Percentiles rank a stretch among this genome's conserved stretches.
phyloP scores from a whole-genome alignment of 2,113 vertebrate genomes.

The Desmodus rotundus region DNA sequence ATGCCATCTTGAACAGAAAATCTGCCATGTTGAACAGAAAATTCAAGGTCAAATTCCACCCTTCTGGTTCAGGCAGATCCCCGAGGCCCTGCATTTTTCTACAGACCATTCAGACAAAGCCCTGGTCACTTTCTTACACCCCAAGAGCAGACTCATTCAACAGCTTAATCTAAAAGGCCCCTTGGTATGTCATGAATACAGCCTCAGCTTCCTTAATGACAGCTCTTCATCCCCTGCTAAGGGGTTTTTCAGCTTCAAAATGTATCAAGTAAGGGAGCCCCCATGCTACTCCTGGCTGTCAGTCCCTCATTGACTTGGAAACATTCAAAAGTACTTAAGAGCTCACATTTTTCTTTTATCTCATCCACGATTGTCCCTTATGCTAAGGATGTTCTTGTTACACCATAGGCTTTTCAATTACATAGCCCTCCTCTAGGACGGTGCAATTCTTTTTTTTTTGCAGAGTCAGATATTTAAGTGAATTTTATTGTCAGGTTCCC shows the following conservation, averaged over 20 bases:
- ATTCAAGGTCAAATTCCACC: constrained; percentile 1
- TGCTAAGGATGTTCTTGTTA: constrained; percentile 37
- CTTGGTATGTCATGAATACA: not conserved
- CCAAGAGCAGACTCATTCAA: not conserved
- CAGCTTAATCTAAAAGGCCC: not conserved
- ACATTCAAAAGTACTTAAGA: constrained; percentile 59
- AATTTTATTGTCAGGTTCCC: constrained; percentile 63
- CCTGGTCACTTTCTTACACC: not conserved
- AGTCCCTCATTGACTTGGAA: constrained; percentile 43
- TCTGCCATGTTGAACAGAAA: not conserved
- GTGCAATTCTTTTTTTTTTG: constrained; percentile 35
- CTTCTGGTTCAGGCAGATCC: not conserved
- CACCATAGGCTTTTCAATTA: constrained; percentile 48
- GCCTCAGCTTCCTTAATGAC: not conserved
- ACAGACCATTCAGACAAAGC: not conserved
- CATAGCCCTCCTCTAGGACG: constrained; percentile 35
- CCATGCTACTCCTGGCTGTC: not conserved
- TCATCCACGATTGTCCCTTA: constrained; percentile 28
- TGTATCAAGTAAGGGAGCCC: not conserved
- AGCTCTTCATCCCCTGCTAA: not conserved
- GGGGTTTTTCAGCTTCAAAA: not conserved
- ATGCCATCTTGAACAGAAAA: not conserved
- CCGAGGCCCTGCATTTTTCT: not conserved
- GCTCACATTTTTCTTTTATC: constrained; percentile 45
- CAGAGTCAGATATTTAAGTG: constrained; percentile 69